Evolutionary conservation across 2,797 vertebrate species (phyloP), one percentile per base, ranked within the genome.

Genomic region (Cercopithecus hamlyni): DNA sequence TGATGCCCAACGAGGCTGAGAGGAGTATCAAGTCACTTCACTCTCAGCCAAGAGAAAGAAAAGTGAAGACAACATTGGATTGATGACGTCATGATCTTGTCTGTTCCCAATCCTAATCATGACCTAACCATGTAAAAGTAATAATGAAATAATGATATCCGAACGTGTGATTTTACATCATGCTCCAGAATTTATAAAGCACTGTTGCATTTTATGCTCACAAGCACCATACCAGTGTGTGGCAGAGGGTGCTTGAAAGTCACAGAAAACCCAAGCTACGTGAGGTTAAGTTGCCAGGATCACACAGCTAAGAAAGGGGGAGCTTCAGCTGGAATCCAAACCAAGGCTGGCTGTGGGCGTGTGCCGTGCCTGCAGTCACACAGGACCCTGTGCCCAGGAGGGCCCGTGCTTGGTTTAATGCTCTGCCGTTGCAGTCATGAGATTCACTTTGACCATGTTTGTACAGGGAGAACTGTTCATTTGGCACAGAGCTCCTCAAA

Each of bases 351-450:
- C 30, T 39, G 22, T 17, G 7, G 8, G 7, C 19, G 1, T 1
- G 6, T 7, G 4, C 3, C 2, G 3, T 2, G 0, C 0, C n/a
- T 11, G 13, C 24, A 6, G 7, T 19, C 73, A 12, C 17, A 24
- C 0, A 0, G 3, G 11, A 17, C 6, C 4, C 45, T 2, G 0
- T 1, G 5, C 64, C 20, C 9, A 8, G n/a, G 10, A 39, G 10
- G 10, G 33, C 43, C 39, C 3, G 0, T 0, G 0, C 12, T 24
- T 52, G 8, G 30, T 9, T 43, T 33, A 41, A 13, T 4, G 14
- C 13, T n/a, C 80, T 12, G n/a, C 50, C 67, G 19, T 11, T 14
- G 5, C 5, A 26, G 1, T 43, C 80, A 43, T 27, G 36, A 41
- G 5, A 17, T 50, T 79, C 30, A 61, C 24, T 61, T 87, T 43